These are phyloP conservation scores for Schrankia costaestrigalis DNA, from an alignment of 2,888 invertebrate genomes.

Conservation along the genomic window DNA sequence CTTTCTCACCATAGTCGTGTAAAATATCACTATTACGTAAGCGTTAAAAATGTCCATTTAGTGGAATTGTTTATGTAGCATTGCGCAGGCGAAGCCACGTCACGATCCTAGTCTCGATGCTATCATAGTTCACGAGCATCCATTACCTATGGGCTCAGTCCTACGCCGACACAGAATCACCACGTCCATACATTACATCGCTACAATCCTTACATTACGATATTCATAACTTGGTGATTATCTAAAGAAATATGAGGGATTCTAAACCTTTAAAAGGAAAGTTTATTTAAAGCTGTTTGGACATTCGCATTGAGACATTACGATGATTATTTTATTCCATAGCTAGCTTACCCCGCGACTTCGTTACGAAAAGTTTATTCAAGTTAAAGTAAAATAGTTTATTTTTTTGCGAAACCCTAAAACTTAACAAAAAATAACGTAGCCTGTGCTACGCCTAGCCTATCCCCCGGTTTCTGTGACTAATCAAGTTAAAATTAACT, in stretches of 20 bases:
- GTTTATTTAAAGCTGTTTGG: too few species aligned
- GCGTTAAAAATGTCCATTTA: slow-evolving; percentile 28
- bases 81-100: slow-evolving; percentile 38
- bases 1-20: slow-evolving; percentile 1
- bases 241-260: neutral
- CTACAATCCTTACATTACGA: slow-evolving; percentile 8
- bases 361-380: too few species aligned
- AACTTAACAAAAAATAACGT: too few species aligned
- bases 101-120: slow-evolving; percentile 49
- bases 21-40: slow-evolving; percentile 34
- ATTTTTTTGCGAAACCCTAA: too few species aligned
- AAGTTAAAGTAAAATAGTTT: too few species aligned
- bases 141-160: slow-evolving; percentile 36
- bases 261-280: neutral
- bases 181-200: slow-evolving; percentile 38
- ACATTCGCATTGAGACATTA: too few species aligned
- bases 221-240: slow-evolving; percentile 1
- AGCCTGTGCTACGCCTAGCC: too few species aligned
- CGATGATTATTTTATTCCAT: too few species aligned
- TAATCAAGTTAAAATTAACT: too few species aligned
- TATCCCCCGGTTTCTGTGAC: too few species aligned
- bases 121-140: slow-evolving; percentile 47
- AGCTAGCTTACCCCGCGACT: too few species aligned
- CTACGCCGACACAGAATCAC: slow-evolving; percentile 34
- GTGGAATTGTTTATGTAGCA: slow-evolving; percentile 19